Conservation (phyloP, 2,888 invertebrate genomes). For the Sinelater perroti region DNA sequence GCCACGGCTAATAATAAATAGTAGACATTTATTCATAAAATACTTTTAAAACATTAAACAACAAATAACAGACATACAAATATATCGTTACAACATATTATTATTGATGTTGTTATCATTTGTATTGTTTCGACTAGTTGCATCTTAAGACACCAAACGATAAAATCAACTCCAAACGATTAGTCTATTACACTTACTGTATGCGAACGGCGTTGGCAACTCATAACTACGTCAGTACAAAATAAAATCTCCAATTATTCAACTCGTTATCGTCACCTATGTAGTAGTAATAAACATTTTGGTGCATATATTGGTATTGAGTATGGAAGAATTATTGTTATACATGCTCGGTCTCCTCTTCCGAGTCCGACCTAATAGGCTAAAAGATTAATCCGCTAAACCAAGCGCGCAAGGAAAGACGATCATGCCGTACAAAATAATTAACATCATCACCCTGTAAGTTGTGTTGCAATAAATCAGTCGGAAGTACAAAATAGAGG, state of each 20-base stretch:
- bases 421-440: conserved; percentile 19
- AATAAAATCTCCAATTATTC: conserved; percentile 19
- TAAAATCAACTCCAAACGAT: conserved; percentile 27
- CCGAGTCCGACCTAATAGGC: too few relatives aligned
- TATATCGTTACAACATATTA: conserved; percentile 20
- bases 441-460: conserved; percentile 34
- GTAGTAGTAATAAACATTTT: conserved; percentile 20
- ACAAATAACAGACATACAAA: conserved; percentile 37
- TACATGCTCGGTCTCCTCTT: too few relatives aligned
- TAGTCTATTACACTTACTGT: conserved; percentile 8
- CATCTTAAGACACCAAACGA: conserved; percentile 31
- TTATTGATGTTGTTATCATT: neutral
- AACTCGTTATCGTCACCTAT: conserved; percentile 8
- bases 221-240: too few relatives aligned
- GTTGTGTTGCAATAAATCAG: conserved; percentile 16
- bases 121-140: conserved; percentile 27
- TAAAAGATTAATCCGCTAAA: too few relatives aligned
- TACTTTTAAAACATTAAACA: conserved; percentile 36
- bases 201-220: too few relatives aligned
- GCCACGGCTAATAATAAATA: conserved; percentile 6
- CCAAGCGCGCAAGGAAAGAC: neutral
- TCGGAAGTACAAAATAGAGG: conserved; percentile 20
- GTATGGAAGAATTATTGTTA: conserved; percentile 21
- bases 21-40: conserved; percentile 37
- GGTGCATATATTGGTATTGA: conserved; percentile 28